Conservation (phyloP, 2,113 vertebrate genomes). For the Limnothrissa miodon region DNA sequence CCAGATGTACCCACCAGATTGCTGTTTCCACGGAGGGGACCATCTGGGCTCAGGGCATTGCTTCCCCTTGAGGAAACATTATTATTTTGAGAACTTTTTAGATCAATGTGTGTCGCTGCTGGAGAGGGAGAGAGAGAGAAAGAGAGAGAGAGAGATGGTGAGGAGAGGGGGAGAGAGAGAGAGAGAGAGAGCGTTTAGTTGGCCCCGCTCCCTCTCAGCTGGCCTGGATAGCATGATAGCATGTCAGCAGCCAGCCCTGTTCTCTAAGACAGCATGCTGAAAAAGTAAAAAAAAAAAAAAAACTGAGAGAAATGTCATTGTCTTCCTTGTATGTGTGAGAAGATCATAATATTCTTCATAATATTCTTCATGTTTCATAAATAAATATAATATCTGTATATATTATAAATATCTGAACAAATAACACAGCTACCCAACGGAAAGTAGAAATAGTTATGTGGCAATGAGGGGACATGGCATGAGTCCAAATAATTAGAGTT, state of each 20-base stretch:
- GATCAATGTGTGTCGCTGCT: not conserved
- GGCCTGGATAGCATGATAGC: not conserved
- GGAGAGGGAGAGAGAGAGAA: not conserved
- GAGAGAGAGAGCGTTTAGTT: not conserved
- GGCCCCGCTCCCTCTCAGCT: not conserved
- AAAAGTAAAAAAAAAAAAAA: not conserved
- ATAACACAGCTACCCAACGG: not conserved
- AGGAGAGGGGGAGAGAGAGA: not conserved
- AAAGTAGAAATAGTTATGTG: not conserved
- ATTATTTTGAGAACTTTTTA: constrained; percentile 40
- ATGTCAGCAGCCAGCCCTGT: not conserved
- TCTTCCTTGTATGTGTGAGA: not conserved
- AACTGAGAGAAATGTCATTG: not conserved
- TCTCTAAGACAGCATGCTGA: not conserved
- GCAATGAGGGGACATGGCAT: not conserved
- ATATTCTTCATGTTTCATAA: no score
- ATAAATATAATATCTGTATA: no score
- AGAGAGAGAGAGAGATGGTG: not conserved
- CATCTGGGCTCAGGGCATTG: constrained; percentile 61
- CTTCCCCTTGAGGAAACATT: constrained; percentile 54
- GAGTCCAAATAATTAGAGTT: not conserved
- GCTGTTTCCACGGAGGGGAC: constrained; percentile 59
- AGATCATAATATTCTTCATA: no score
- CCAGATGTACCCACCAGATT: constrained; percentile 64
- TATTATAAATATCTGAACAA: no score